Evolutionary conservation across 2,888 invertebrate species (phyloP).

Genomic region (Bugulina stolonifera): DNA sequence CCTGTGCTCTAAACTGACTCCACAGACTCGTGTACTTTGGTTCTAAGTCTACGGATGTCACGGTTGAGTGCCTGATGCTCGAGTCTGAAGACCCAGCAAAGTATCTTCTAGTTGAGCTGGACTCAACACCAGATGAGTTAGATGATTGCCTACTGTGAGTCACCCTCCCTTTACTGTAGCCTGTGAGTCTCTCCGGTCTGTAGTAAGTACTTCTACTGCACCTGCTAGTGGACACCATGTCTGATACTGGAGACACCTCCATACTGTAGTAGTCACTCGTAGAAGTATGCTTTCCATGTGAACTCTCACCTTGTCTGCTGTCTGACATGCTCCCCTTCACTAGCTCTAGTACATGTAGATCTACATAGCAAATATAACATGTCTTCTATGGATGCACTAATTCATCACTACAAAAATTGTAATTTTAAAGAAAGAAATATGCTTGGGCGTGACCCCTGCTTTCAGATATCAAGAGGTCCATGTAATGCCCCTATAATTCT

Average conservation of each 20-base stretch:
- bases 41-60: background rate
- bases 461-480: too few relatives aligned
- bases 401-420: too few relatives aligned
- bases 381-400: too few relatives aligned
- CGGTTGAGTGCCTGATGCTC: background rate
- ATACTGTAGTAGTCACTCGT: conserved; percentile 22
- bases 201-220: background rate
- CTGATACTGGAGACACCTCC: conserved; percentile 12
- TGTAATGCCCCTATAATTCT: too few relatives aligned
- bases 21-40: background rate
- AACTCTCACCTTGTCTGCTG: background rate
- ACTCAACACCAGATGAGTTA: background rate
- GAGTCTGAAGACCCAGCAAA: background rate
- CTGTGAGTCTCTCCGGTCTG: background rate
- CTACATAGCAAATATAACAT: too few relatives aligned
- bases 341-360: background rate
- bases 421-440: too few relatives aligned
- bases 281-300: background rate
- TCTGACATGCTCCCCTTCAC: background rate
- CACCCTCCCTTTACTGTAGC: background rate
- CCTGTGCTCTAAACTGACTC: background rate
- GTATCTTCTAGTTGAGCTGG: background rate
- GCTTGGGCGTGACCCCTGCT: too few relatives aligned
- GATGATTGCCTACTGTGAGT: background rate
- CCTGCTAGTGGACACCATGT: background rate